Evolutionary conservation across 2,888 invertebrate species (phyloP).

Genomic region (Eupeodes latifasciatus): DNA sequence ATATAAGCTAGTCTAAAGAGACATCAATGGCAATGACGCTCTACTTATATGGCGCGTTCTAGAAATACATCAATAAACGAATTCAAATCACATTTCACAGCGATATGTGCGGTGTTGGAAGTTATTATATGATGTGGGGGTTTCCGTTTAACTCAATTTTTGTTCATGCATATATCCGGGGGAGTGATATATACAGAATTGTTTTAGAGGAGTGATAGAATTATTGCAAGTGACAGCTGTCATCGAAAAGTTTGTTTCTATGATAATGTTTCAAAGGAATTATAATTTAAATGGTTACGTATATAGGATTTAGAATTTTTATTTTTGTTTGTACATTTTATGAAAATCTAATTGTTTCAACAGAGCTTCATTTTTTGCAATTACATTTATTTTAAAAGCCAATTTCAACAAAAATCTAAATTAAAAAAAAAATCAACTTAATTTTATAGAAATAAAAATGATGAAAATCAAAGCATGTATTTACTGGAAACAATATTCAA

Average conservation of each 20-base stretch:
- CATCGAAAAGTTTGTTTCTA: constrained; percentile 13
- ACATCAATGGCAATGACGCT: not conserved
- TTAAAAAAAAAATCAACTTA: too few relatives aligned
- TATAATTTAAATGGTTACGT: not conserved
- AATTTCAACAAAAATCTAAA: too few relatives aligned
- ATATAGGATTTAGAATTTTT: not conserved
- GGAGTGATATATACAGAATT: not conserved
- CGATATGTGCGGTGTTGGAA: not conserved
- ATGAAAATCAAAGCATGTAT: too few relatives aligned
- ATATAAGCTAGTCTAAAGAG: not conserved
- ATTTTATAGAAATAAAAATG: too few relatives aligned
- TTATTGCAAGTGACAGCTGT: constrained; percentile 28
- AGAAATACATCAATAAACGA: not conserved
- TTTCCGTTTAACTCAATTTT: constrained; percentile 7
- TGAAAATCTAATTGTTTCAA: too few relatives aligned
- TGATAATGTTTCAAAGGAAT: not conserved
- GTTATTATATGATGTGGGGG: not conserved
- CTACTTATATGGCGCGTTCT: not conserved
- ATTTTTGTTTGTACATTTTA: too few relatives aligned
- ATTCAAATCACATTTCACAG: constrained; percentile 27
- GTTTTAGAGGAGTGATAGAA: not conserved
- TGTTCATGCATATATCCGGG: not conserved
- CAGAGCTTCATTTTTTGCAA: too few relatives aligned
- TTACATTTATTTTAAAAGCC: too few relatives aligned
- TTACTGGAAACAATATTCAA: too few relatives aligned